Conservation (phyloP, 2,113 vertebrate genomes). For the Rostratula benghalensis region DNA sequence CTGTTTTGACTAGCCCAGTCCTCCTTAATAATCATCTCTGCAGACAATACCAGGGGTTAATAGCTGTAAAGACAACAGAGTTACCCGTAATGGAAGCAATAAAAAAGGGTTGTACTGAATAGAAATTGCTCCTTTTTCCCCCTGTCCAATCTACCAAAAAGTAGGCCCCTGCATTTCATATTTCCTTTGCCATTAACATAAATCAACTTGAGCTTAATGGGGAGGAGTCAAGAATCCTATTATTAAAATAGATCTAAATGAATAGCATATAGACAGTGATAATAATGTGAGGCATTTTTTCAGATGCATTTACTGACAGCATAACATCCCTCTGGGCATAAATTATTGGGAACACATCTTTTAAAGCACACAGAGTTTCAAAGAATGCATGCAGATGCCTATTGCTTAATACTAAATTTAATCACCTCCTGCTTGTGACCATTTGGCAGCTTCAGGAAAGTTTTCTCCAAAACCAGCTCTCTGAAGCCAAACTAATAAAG, state of each 20-base stretch:
- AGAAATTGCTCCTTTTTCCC: neutral
- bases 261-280: conserved; percentile 40
- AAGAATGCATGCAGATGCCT: conserved; percentile 63
- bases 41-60: conserved; percentile 4
- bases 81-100: conserved; percentile 7
- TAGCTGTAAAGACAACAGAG: neutral
- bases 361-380: conserved; percentile 63
- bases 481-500: conserved; percentile 85
- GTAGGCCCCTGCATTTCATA: neutral
- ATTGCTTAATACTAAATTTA: conserved; percentile 71
- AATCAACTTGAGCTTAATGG: conserved; percentile 43
- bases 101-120: neutral
- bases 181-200: conserved; percentile 48
- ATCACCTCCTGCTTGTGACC: conserved; percentile 78
- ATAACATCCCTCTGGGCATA: conserved; percentile 47
- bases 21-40: conserved; percentile 9
- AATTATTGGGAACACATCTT: conserved; percentile 61
- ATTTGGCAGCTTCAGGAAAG: conserved; percentile 75
- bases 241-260: conserved; percentile 65
- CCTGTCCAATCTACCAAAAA: neutral
- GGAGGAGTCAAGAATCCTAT: conserved; percentile 62
- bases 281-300: conserved; percentile 45
- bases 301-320: conserved; percentile 45
- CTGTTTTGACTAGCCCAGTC: neutral
- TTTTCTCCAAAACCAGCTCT: conserved; percentile 70